phyloP scores from a whole-genome alignment of 1,140 invertebrate genomes.

The Drosophila mayri region DNA sequence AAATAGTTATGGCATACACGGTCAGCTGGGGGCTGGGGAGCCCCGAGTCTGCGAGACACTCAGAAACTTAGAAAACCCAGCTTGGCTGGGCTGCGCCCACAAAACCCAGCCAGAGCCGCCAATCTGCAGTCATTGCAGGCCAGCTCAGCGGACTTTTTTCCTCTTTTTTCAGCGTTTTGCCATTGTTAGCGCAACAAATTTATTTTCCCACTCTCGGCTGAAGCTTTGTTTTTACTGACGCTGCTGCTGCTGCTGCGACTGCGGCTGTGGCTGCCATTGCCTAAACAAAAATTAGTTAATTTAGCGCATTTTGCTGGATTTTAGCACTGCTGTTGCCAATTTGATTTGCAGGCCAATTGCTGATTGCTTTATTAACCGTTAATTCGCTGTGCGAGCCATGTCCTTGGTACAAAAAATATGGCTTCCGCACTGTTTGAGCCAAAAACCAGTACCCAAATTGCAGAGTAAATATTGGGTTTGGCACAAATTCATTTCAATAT shows the following conservation, averaged over 20 bases:
- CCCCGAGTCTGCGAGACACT: constrained; percentile 1
- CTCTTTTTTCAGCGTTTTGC: constrained; percentile 36
- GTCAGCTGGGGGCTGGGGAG: constrained; percentile 43
- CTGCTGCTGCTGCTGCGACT: not conserved
- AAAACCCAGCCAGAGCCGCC: constrained; percentile 53
- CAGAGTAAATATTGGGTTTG: constrained; percentile 24
- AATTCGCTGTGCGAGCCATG: constrained; percentile 55
- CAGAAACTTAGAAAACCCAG: constrained; percentile 8
- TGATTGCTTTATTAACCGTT: constrained; percentile 81
- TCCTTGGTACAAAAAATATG: constrained; percentile 59
- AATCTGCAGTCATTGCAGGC: constrained; percentile 54
- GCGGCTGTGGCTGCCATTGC: constrained; percentile 35
- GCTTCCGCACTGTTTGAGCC: constrained; percentile 52
- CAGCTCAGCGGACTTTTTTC: constrained; percentile 38
- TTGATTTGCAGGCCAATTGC: constrained; percentile 73
- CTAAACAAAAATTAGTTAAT: constrained; percentile 74
- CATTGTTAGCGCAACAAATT: constrained; percentile 76
- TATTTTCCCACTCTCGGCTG: constrained; percentile 74
- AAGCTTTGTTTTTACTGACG: constrained; percentile 40
- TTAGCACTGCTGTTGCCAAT: constrained; percentile 71
- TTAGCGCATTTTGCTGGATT: constrained; percentile 79
- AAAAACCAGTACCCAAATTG: not conserved
- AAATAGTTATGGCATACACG: constrained; percentile 83
- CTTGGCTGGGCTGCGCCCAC: constrained; percentile 65
- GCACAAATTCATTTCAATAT: constrained; percentile 4